phyloP scores from a whole-genome alignment of 2,113 vertebrate species.

The Manacus vitellinus region DNA sequence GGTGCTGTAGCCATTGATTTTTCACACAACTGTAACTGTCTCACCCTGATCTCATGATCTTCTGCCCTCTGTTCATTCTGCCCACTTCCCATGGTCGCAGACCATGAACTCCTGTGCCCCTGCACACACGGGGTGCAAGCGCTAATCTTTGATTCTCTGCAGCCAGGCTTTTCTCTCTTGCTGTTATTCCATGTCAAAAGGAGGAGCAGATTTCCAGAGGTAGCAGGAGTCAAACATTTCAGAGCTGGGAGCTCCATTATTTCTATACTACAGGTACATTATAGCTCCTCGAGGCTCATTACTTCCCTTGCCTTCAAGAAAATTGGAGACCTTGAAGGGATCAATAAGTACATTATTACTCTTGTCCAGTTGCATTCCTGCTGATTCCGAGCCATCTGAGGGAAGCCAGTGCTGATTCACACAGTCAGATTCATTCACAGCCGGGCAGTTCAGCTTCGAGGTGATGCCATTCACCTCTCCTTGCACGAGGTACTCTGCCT shows the following conservation, averaged over 20 bases:
- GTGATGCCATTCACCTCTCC: not conserved
- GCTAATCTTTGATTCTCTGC: not conserved
- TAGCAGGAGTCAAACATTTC: not conserved
- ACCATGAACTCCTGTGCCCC: not conserved
- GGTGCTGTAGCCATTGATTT: not conserved
- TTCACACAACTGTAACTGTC: not conserved
- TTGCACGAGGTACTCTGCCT: not conserved
- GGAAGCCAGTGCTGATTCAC: not conserved
- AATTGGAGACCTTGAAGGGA: slow-evolving; percentile 27
- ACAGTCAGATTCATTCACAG: not conserved
- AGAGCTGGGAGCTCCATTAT: not conserved
- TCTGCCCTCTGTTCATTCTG: not conserved
- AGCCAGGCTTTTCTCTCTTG: not conserved
- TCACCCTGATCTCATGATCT: not conserved
- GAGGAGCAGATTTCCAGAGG: not conserved
- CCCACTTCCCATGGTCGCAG: not conserved
- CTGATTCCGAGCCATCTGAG: not conserved
- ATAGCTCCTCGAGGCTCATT: slow-evolving; percentile 4
- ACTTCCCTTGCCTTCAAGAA: not conserved
- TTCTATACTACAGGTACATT: not conserved
- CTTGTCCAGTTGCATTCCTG: slow-evolving; percentile 27
- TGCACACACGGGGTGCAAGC: not conserved
- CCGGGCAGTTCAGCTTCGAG: not conserved
- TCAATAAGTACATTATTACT: slow-evolving; percentile 52
- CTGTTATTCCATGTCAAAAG: not conserved